A percentile compares a stretch with the other conserved stretches of the same genome.
phyloP scores from a whole-genome alignment of 2,113 vertebrate species.

The Nematolebias whitei region DNA sequence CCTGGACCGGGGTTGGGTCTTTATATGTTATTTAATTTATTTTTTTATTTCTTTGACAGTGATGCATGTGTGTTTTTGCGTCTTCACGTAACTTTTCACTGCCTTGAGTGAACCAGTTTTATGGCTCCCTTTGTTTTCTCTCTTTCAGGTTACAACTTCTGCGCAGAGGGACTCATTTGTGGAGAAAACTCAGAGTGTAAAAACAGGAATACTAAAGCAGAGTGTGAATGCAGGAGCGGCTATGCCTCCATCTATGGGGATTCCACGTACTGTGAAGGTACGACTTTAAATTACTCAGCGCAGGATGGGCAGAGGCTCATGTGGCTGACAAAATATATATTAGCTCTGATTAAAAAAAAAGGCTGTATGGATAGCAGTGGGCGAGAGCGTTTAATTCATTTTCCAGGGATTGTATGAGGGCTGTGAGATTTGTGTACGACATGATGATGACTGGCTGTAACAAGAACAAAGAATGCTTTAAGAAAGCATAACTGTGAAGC shows the following conservation, averaged over 20 bases:
- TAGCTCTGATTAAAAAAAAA: neutral
- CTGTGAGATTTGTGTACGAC: constrained; percentile 2
- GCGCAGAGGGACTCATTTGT: constrained; percentile 89
- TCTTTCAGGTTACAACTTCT: constrained; percentile 93
- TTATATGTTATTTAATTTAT: too few species aligned
- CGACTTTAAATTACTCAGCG: constrained; percentile 32
- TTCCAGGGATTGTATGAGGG: constrained; percentile 4
- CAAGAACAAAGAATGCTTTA: neutral
- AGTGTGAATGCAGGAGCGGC: constrained; percentile 91
- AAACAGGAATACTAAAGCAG: constrained; percentile 91
- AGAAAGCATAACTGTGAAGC: neutral
- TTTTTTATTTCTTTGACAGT: constrained; percentile 12
- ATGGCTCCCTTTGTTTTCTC: constrained; percentile 26
- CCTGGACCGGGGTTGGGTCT: too few species aligned
- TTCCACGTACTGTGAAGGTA: constrained; percentile 93
- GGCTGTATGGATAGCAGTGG: neutral
- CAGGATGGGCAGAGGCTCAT: neutral
- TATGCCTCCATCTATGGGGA: constrained; percentile 89
- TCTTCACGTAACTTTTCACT: constrained; percentile 11
- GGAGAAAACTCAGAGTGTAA: constrained; percentile 94
- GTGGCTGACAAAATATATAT: neutral
- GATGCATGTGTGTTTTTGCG: constrained; percentile 4
- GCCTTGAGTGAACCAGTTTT: constrained; percentile 32
- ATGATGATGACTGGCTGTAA: constrained; percentile 6
- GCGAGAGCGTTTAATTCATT: constrained; percentile 5